A percentile compares a stretch with the other conserved stretches of the same genome.
phyloP scores from a whole-genome alignment of 2,113 vertebrate species.

The Scophthalmus maximus region DNA sequence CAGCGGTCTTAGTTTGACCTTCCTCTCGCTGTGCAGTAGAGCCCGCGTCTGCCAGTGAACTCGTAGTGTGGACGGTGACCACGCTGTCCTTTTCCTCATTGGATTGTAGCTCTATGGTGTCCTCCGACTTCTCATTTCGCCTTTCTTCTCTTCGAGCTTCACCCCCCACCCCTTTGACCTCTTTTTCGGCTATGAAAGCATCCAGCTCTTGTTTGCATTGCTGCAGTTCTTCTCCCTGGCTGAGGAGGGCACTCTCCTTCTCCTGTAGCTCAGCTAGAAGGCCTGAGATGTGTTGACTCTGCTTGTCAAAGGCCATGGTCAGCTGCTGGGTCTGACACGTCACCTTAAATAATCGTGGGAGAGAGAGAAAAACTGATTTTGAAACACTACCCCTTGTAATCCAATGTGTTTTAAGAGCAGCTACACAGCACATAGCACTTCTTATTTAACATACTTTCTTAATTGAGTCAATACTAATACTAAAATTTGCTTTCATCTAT shows the following conservation, averaged over 20 bases:
- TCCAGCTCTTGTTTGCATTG: slow-evolving; percentile 61
- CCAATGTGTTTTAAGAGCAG: not conserved
- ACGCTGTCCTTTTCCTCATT: slow-evolving; percentile 1
- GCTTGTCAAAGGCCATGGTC: slow-evolving; percentile 83
- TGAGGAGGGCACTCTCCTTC: slow-evolving; percentile 75
- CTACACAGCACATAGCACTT: not conserved
- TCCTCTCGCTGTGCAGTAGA: slow-evolving; percentile 4
- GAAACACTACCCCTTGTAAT: fast-evolving
- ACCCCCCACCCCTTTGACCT: not conserved
- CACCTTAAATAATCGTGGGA: slow-evolving; percentile 57
- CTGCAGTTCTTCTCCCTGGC: slow-evolving; percentile 73
- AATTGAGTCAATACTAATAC: not conserved
- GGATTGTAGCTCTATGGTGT: not conserved
- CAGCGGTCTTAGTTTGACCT: slow-evolving; percentile 4
- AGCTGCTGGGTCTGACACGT: slow-evolving; percentile 83
- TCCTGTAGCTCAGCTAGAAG: slow-evolving; percentile 81
- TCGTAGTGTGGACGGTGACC: not conserved
- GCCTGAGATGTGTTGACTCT: slow-evolving; percentile 81
- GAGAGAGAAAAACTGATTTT: not conserved
- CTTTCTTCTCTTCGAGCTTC: not conserved
- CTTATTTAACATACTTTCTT: not conserved
- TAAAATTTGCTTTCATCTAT: no score
- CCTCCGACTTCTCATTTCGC: not conserved
- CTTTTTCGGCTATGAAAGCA: slow-evolving; percentile 38
- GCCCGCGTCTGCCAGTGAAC: not conserved